A percentile compares a stretch with the other conserved stretches of the same genome.
phyloP scores from a whole-genome alignment of 2,113 vertebrate species.

The Leptobrachium leishanense region DNA sequence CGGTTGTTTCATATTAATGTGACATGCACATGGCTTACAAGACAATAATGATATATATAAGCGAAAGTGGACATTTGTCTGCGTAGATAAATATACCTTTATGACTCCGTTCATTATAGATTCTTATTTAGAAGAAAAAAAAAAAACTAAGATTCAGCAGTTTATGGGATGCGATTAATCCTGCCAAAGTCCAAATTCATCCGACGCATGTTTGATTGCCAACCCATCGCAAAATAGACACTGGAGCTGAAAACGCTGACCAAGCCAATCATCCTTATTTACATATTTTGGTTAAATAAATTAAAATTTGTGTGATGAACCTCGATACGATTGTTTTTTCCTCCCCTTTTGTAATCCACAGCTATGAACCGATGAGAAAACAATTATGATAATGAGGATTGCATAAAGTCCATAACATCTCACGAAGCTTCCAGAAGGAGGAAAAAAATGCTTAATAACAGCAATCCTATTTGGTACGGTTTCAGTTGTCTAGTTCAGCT shows the following conservation, averaged over 20 bases:
- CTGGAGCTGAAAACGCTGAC: conserved; percentile 7
- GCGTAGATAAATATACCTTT: too few relatives aligned
- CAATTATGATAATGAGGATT: conserved; percentile 45
- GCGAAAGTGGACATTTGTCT: too few relatives aligned
- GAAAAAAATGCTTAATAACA: conserved; percentile 37
- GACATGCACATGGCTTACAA: too few relatives aligned
- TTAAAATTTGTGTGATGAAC: conserved; percentile 33
- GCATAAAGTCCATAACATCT: conserved; percentile 15
- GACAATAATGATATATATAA: too few relatives aligned
- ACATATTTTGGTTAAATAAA: conserved; percentile 16
- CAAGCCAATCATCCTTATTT: not conserved
- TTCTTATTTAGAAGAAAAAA: too few relatives aligned
- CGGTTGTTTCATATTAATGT: too few relatives aligned
- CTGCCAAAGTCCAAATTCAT: not conserved
- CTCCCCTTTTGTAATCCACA: not conserved
- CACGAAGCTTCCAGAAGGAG: not conserved
- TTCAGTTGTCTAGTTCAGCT: conserved; percentile 45
- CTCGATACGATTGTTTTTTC: conserved; percentile 29
- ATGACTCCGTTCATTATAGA: too few relatives aligned
- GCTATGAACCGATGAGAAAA: conserved; percentile 41
- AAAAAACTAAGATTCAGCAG: too few relatives aligned
- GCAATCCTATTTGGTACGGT: conserved; percentile 44
- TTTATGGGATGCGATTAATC: too few relatives aligned
- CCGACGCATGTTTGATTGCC: conserved; percentile 6
- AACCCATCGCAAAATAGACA: conserved; percentile 1